Evolutionary conservation across 1,140 invertebrate species (phyloP).

Genomic region (Myzus persicae): DNA sequence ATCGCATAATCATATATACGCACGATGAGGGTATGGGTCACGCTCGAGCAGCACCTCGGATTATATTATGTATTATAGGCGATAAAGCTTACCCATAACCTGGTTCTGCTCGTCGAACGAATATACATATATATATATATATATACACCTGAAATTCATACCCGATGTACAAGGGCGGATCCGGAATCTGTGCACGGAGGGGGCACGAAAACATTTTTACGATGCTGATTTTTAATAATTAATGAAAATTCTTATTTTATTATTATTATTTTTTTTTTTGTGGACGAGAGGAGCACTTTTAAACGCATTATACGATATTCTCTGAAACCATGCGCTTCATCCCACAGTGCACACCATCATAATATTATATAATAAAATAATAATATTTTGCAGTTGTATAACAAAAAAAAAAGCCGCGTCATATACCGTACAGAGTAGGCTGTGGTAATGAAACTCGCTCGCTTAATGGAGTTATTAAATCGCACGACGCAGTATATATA

Average conservation of each 20-base stretch:
- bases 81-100: too few species aligned
- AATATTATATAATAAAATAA: too few species aligned
- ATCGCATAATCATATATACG: background rate
- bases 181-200: too few species aligned
- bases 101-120: background rate
- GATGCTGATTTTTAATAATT: too few species aligned
- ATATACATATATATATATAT: too few species aligned
- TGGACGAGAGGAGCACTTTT: too few species aligned
- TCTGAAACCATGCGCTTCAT: background rate
- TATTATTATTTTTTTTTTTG: too few species aligned
- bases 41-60: background rate
- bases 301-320: background rate
- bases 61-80: background rate
- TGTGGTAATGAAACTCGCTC: background rate
- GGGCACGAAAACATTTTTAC: too few species aligned
- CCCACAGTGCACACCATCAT: rapidly evolving
- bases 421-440: background rate
- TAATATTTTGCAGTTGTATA: background rate
- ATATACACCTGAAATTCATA: background rate
- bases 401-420: background rate
- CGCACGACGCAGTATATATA: background rate
- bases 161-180: too few species aligned
- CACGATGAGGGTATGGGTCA: too few species aligned
- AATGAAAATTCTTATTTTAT: too few species aligned
- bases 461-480: conserved; percentile 20